Conservation (phyloP, 2,797 vertebrate genomes). For the Pseudotriccus pelzelni region DNA sequence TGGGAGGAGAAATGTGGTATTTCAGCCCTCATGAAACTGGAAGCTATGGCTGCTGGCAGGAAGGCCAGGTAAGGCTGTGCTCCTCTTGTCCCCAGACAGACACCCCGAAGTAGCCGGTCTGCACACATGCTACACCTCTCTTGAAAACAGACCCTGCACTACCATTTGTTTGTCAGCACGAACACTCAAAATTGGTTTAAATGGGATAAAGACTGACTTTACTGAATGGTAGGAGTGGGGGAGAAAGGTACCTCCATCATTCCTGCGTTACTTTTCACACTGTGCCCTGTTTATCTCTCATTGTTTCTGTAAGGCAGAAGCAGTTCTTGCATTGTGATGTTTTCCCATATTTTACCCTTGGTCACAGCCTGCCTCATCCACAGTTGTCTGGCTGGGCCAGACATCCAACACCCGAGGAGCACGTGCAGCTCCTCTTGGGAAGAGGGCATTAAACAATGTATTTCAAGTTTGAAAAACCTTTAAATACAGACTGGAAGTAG, state of each 20-base stretch:
- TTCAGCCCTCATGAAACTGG: not conserved
- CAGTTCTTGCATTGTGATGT: not conserved
- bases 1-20: not conserved
- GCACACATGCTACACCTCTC: fast-evolving
- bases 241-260: not conserved
- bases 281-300: not conserved
- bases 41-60: not conserved
- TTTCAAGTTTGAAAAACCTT: not conserved
- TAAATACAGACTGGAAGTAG: not conserved
- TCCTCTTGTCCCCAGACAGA: not conserved
- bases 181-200: not conserved
- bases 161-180: not conserved
- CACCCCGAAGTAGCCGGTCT: not conserved
- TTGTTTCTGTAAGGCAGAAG: not conserved
- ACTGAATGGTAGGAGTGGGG: not conserved
- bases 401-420: not conserved
- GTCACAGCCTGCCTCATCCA: not conserved
- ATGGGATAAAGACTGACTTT: not conserved
- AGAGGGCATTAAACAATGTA: not conserved
- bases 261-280: not conserved
- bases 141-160: not conserved
- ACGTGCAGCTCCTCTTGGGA: not conserved
- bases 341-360: not conserved
- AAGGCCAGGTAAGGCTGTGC: fast-evolving
- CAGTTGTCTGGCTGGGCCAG: not conserved